phyloP scores from a whole-genome alignment of 2,888 invertebrate species.

The Eristalinus sepulchralis region DNA sequence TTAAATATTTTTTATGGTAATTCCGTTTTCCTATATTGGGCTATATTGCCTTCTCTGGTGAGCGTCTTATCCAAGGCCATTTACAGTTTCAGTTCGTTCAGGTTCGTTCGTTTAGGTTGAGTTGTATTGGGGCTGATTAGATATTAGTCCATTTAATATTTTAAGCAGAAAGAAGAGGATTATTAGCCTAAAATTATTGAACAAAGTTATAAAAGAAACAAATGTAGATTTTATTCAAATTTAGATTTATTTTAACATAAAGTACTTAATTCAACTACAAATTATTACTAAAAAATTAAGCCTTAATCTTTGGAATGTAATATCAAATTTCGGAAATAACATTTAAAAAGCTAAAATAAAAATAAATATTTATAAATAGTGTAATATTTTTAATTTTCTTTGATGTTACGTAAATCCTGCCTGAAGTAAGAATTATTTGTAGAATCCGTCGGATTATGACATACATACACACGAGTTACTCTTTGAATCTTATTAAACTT shows the following conservation, averaged over 20 bases:
- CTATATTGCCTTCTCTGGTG: too few relatives aligned
- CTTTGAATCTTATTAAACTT: slow-evolving; percentile 43
- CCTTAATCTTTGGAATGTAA: slow-evolving; percentile 80
- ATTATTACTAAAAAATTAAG: slow-evolving; percentile 72
- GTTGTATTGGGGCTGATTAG: too few relatives aligned
- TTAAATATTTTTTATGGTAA: too few relatives aligned
- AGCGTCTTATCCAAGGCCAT: too few relatives aligned
- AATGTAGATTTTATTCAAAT: slow-evolving; percentile 44
- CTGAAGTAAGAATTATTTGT: neutral
- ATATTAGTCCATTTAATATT: too few relatives aligned
- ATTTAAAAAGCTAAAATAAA: slow-evolving; percentile 54
- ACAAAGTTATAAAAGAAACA: neutral
- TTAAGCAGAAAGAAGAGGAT: too few relatives aligned
- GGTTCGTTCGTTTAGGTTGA: too few relatives aligned
- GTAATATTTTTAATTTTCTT: slow-evolving; percentile 2
- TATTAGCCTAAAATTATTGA: too few relatives aligned
- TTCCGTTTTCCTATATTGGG: too few relatives aligned
- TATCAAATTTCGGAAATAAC: slow-evolving; percentile 74
- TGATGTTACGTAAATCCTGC: neutral
- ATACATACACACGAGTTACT: slow-evolving; percentile 32
- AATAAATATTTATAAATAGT: slow-evolving; percentile 46
- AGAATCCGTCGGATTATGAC: slow-evolving; percentile 35
- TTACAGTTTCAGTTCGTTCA: too few relatives aligned
- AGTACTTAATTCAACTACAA: slow-evolving; percentile 62
- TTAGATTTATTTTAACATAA: slow-evolving; percentile 68